phyloP scores from a whole-genome alignment of 1,140 invertebrate species.

The Leguminivora glycinivorella region DNA sequence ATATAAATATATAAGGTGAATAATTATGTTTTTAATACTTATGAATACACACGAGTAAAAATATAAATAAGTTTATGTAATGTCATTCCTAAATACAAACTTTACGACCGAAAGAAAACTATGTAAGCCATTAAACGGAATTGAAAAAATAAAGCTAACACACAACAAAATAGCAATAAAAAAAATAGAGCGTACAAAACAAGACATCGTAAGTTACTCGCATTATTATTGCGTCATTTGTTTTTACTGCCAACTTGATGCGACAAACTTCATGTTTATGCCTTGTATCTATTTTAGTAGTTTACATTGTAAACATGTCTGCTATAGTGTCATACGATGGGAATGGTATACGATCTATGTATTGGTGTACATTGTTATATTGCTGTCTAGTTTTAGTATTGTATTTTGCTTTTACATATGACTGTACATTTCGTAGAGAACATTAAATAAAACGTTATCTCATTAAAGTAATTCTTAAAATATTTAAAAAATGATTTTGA shows the following conservation, averaged over 20 bases:
- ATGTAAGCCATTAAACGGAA: slow-evolving; percentile 14
- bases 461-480: too few species aligned
- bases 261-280: slow-evolving; percentile 25
- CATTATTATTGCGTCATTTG: slow-evolving; percentile 60
- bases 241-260: slow-evolving; percentile 46
- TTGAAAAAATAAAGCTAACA: slow-evolving; percentile 41
- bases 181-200: slow-evolving; percentile 45
- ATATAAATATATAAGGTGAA: too few species aligned
- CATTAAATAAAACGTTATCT: too few species aligned
- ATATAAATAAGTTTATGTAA: too few species aligned
- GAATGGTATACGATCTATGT: background rate
- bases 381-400: background rate
- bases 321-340: background rate
- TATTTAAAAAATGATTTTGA: too few species aligned
- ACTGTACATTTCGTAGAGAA: too few species aligned
- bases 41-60: too few species aligned
- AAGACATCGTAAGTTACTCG: slow-evolving; percentile 45
- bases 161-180: slow-evolving; percentile 42
- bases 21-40: too few species aligned
- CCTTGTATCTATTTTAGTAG: slow-evolving; percentile 13
- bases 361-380: background rate
- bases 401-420: too few species aligned
- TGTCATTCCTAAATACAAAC: background rate
- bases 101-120: slow-evolving; percentile 7
- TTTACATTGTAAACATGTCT: slow-evolving; percentile 13